Percentiles rank a stretch among this genome's conserved stretches.
phyloP scores from a whole-genome alignment of 2,113 vertebrate genomes.

The Ahaetulla prasina region DNA sequence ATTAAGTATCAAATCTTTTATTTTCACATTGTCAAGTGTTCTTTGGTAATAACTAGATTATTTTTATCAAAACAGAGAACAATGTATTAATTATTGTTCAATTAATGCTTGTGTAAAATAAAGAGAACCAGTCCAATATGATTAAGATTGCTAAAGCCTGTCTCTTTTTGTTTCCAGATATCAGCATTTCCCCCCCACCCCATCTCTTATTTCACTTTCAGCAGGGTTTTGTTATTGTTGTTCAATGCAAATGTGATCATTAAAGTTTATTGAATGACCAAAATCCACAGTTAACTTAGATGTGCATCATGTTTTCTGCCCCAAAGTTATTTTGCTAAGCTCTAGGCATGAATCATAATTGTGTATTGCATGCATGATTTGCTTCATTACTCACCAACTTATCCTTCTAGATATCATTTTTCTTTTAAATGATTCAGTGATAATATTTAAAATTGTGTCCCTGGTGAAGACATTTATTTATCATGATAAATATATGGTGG shows the following conservation, averaged over 20 bases:
- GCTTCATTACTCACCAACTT: not conserved
- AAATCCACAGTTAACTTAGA: not conserved
- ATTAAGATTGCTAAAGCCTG: not conserved
- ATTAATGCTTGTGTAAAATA: not conserved
- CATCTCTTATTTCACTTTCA: not conserved
- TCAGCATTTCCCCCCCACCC: not conserved
- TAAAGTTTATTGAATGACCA: not conserved
- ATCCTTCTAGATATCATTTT: not conserved
- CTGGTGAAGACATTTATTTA: not conserved
- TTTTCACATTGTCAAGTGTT: not conserved
- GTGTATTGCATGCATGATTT: not conserved
- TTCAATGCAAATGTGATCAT: not conserved
- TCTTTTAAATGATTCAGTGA: not conserved
- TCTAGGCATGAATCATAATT: not conserved
- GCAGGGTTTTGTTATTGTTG: not conserved
- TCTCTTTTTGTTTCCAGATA: not conserved
- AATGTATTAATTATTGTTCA: not conserved
- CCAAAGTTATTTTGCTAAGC: not conserved
- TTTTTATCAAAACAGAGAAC: not conserved
- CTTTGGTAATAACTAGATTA: not conserved
- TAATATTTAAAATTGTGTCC: not conserved
- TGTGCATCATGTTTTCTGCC: not conserved
- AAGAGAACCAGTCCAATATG: not conserved
- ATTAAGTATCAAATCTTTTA: not conserved
- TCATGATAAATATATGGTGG: too few relatives aligned